Evolutionary conservation across 2,113 vertebrate species (phyloP).

Genomic region (Hirundichthys speculiger): DNA sequence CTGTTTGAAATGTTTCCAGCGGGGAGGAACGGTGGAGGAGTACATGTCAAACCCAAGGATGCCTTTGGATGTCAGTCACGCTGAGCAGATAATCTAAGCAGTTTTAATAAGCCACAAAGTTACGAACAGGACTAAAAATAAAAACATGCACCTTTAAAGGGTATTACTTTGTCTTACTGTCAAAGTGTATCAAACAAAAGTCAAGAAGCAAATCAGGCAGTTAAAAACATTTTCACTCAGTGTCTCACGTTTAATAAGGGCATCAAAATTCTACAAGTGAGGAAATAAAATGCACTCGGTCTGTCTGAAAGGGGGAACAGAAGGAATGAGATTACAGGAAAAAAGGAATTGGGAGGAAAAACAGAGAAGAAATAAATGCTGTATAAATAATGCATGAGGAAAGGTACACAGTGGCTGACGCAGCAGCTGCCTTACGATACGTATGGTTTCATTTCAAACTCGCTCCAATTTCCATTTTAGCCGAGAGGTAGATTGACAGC

Average conservation of each 20-base stretch:
- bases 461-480: slow-evolving; percentile 49
- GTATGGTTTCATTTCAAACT: slow-evolving; percentile 47
- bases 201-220: slow-evolving; percentile 12
- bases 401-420: slow-evolving; percentile 49
- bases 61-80: slow-evolving; percentile 18
- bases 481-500: slow-evolving; percentile 27
- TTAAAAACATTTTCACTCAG: slow-evolving; percentile 42
- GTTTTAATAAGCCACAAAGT: slow-evolving; percentile 20
- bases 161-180: not conserved
- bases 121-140: slow-evolving; percentile 14
- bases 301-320: slow-evolving; percentile 1
- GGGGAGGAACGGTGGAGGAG: slow-evolving; percentile 27
- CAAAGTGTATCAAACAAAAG: slow-evolving; percentile 23
- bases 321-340: slow-evolving; percentile 30
- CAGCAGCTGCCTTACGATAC: slow-evolving; percentile 52
- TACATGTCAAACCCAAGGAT: slow-evolving; percentile 35
- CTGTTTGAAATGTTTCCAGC: slow-evolving; percentile 39
- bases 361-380: slow-evolving; percentile 30
- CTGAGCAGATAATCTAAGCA: not conserved
- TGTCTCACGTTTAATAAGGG: slow-evolving; percentile 43
- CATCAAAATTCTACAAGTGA: slow-evolving; percentile 13
- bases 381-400: slow-evolving; percentile 60
- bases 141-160: slow-evolving; percentile 17
- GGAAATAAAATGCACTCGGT: slow-evolving; percentile 5
- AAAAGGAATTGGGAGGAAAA: slow-evolving; percentile 6